Conservation (phyloP, 2,797 vertebrate genomes). For the Glyptemys insculpta region DNA sequence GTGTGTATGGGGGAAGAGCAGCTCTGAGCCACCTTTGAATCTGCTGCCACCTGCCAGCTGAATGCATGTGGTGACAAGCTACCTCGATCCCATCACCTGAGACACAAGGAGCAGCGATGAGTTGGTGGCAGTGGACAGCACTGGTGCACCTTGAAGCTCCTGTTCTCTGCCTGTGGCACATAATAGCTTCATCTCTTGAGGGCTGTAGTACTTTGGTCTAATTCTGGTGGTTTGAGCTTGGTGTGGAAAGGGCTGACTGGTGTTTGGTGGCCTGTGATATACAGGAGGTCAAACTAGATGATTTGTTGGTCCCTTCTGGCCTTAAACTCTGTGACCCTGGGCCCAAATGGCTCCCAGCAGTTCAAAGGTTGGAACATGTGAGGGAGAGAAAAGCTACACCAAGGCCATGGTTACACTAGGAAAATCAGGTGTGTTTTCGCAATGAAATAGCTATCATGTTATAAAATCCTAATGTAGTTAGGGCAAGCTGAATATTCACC, state of each 20-base stretch:
- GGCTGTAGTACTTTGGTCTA: background rate
- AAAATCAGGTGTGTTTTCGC: background rate
- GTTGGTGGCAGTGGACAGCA: background rate
- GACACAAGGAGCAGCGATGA: background rate
- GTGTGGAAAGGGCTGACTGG: background rate
- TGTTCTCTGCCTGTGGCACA: background rate
- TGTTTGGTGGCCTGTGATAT: background rate
- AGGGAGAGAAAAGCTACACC: background rate
- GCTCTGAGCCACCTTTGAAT: background rate
- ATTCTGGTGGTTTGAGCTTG: background rate
- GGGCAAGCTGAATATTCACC: background rate
- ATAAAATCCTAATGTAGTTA: background rate
- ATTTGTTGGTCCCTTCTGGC: background rate
- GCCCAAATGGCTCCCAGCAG: background rate
- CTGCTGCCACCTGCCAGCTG: background rate
- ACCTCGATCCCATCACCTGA: background rate
- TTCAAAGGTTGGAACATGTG: background rate
- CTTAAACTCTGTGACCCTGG: background rate
- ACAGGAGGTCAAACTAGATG: background rate
- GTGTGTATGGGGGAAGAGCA: background rate
- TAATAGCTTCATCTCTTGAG: background rate
- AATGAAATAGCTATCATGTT: background rate
- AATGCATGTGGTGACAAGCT: background rate
- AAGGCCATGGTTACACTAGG: background rate
- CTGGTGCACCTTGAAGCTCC: background rate